Conservation (phyloP, 92 coral and sea anemone species). For the Nematostella vectensis region DNA sequence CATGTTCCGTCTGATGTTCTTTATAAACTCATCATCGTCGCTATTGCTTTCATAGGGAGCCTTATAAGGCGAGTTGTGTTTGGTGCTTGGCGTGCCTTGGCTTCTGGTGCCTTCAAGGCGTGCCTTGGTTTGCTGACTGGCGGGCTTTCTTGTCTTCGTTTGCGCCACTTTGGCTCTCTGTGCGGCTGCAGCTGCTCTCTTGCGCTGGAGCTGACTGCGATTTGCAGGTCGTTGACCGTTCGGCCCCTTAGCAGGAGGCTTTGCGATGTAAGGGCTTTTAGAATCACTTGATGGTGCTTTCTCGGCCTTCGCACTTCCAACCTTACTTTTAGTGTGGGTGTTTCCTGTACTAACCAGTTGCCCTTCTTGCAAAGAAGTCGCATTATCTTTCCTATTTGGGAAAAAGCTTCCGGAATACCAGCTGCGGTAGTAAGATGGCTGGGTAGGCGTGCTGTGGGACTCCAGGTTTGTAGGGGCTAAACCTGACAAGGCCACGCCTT, state of each 20-base stretch:
- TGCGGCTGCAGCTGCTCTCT: constrained; percentile 25
- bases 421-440: constrained; percentile 21
- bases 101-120: not conserved
- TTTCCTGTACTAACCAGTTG: not conserved
- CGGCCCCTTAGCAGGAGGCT: constrained; percentile 19
- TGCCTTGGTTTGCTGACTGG: not conserved
- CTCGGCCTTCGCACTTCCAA: not conserved
- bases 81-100: not conserved
- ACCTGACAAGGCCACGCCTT: not conserved
- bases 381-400: not conserved
- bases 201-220: constrained; percentile 24
- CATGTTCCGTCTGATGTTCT: constrained; percentile 67
- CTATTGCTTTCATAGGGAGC: constrained; percentile 1
- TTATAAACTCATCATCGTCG: constrained; percentile 52
- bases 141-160: not conserved
- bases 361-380: not conserved
- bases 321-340: not conserved
- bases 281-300: not conserved
- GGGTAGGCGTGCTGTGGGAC: not conserved
- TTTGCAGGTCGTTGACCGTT: constrained; percentile 17
- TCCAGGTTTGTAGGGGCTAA: not conserved
- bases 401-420: constrained; percentile 37
- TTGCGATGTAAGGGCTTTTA: constrained; percentile 3
- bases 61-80: not conserved
- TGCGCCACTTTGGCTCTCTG: not conserved